phyloP scores from a whole-genome alignment of 2,888 invertebrate genomes.

The Toxonevra muliebris region DNA sequence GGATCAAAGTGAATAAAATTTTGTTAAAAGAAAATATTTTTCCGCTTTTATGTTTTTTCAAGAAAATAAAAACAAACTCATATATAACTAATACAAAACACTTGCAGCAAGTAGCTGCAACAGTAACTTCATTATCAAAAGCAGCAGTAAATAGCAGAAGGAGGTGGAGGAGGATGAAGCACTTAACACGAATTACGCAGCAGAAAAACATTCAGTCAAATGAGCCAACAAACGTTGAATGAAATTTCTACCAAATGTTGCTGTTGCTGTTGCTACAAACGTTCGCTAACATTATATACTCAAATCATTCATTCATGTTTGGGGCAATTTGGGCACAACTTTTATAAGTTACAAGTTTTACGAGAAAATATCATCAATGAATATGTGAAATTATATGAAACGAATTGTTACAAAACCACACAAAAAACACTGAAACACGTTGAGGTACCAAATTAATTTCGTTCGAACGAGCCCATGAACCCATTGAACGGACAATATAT shows the following conservation, averaged over 20 bases:
- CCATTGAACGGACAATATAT: no score
- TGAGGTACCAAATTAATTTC: conserved; percentile 3
- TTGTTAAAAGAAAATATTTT: conserved; percentile 40
- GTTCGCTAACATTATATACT: background rate
- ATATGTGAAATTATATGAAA: no score
- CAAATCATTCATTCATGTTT: conserved; percentile 15
- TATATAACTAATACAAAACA: conserved; percentile 42
- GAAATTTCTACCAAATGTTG: background rate
- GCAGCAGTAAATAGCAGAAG: conserved; percentile 35
- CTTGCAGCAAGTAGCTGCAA: conserved; percentile 21
- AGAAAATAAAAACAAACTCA: conserved; percentile 43
- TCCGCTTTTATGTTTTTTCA: conserved; percentile 50
- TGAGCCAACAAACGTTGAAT: background rate
- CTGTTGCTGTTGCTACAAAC: background rate
- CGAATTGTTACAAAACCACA: background rate
- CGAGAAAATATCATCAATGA: no score
- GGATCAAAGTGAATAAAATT: conserved; percentile 48
- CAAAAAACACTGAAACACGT: background rate
- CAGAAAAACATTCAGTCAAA: conserved; percentile 44
- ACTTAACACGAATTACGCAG: conserved; percentile 63
- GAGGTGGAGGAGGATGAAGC: conserved; percentile 51
- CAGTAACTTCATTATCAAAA: conserved; percentile 28
- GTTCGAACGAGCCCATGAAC: no score
- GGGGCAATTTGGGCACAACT: no score
- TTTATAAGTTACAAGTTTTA: no score